Evolutionary conservation across 2,888 invertebrate genomes (phyloP), one percentile per base, ranked within the genome.

Genomic region (Heliothis peltigera): DNA sequence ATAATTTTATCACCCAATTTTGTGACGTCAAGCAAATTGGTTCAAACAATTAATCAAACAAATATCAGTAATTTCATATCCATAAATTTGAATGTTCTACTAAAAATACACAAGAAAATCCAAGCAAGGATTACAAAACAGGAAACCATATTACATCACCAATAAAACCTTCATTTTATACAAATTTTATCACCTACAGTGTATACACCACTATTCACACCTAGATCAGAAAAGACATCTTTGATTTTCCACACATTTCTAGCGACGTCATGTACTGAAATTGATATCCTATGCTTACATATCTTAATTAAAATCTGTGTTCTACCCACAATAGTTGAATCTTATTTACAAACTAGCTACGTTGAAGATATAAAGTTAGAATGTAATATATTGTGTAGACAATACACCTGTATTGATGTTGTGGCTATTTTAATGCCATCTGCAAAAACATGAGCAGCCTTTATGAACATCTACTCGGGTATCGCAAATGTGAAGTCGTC

Each of bases 281-380:
- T 55, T 52, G 54, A 62, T 57, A 70, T 58, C 59, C 42, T 17
- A 44, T 39, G 51, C 69, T 69, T 55, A 75, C 64, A 75, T 78
- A 70, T 73, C 70, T 70, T 65, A 70, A 78, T 78, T 75, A 65
- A 75, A 77, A 78, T 78, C 78, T 77, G 25, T 52, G 35, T 42
- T 56, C 12, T 55, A n/a, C 44, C 12, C 39, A 4, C 22, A 4
- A 35, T 5, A 59, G 54, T 60, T 51, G 44, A 28, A 42, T 61
- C 53, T 74, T 64, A 49, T 65, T 64, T 64, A 77, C 58, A 54
- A 63, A 64, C 52, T 43, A 63, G 52, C 19, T 12, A 21, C 5
- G 12, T 10, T 4, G n/a, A 55, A 10, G 32, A 47, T 22, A 56
- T 22, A 39, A 39, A 15, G 32, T 22, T n/a, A 18, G 8, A 21